Evolutionary conservation across 1,140 invertebrate genomes (phyloP), one percentile per base, ranked within the genome.

Genomic region (Ips nitidus): DNA sequence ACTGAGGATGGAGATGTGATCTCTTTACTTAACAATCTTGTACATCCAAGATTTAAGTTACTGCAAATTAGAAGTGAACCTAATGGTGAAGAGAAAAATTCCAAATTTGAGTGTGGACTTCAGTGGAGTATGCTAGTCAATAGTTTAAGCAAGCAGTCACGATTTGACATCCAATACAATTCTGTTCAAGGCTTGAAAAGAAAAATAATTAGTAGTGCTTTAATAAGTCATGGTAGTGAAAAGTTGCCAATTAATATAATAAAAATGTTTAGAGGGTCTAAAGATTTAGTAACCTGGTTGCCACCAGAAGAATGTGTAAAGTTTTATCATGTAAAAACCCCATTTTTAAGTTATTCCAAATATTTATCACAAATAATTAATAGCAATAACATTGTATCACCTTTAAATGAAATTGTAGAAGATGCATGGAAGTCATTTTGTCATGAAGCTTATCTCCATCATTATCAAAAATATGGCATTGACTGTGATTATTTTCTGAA

Each of bases 381-480:
- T 75, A 84, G 82, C 78, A 82, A 80, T 2, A 69, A 73, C 52
- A 77, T 83, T 57, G 52, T 55, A 5, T 36, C 2, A 4, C 36
- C 52, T 2, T 55, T 55, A 37, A 37, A 55, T 55, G n/a, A 6
- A 36, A 37, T 55, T 55, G n/a, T 55, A 55, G 52, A 37, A 2
- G 83, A 83, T 70, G 82, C 84, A 5, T 84, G 83, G 84, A 81
- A 75, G 57, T 76, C 80, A 50, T 86, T 83, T 66, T 75, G 75
- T 3, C 75, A 84, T 74, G 78, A 78, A n/a, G 84, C 84, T 36
- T 85, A 82, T 74, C 72, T 86, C 42, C 84, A 86, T 78, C 84
- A 84, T 52, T 86, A 85, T 70, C 80, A 80, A 69, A 82, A 82
- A 68, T 83, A 79, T 73, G 81, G 80, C 22, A 70, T 85, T 7